phyloP scores from a whole-genome alignment of 1,140 invertebrate species.

The Rhizoglyphus robini region DNA sequence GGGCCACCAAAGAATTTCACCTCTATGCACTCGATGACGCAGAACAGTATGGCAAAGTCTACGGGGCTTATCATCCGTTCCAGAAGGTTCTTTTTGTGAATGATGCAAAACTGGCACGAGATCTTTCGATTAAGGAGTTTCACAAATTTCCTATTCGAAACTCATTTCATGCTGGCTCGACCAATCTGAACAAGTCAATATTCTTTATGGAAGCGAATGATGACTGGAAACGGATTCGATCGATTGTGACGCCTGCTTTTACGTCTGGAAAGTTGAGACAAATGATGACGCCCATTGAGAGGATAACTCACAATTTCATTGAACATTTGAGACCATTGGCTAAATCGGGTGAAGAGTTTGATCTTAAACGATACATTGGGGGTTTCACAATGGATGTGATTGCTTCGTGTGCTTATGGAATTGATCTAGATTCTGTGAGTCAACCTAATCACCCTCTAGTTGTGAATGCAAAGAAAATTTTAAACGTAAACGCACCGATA shows the following conservation, averaged over 20 bases:
- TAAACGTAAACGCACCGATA: constrained; percentile 21
- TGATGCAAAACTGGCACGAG: background rate
- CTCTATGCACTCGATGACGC: background rate
- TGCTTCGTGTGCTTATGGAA: no score
- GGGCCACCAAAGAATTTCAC: background rate
- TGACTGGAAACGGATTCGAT: no score
- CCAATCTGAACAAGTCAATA: no score
- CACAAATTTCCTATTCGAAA: constrained; percentile 17
- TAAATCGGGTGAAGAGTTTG: constrained; percentile 44
- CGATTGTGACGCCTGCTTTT: no score
- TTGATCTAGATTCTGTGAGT: constrained; percentile 40
- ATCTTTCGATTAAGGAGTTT: constrained; percentile 15
- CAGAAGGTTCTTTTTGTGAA: no score
- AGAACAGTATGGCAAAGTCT: background rate
- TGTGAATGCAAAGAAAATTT: constrained; percentile 27
- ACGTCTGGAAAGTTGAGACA: no score
- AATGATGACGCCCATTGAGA: no score
- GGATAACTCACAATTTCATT: no score
- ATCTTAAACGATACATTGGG: no score
- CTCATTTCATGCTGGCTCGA: constrained; percentile 33
- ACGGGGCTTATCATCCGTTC: constrained; percentile 2
- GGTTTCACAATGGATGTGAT: no score
- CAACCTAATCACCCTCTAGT: constrained; percentile 35
- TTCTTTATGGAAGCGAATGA: no score
- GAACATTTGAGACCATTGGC: constrained; percentile 46